A percentile compares a stretch with the other conserved stretches of the same genome.
Conservation (phyloP, 2,888 invertebrate genomes). For the Tetramorium bicarinatum region DNA sequence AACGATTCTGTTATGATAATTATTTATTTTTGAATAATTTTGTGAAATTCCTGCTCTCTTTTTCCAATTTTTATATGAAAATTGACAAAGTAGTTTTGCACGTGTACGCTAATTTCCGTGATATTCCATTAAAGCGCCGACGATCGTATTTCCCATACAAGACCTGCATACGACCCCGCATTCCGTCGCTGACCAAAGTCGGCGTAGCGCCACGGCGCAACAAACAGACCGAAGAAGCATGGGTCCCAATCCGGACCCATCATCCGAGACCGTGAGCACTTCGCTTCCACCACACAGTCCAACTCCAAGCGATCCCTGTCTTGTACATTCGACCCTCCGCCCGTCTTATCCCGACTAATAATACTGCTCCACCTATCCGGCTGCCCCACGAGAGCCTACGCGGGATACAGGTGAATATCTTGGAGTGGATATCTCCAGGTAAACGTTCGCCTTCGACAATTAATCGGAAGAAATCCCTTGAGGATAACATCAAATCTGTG, state of each 20-base stretch:
- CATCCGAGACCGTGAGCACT: conserved; percentile 31
- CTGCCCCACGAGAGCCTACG: not conserved
- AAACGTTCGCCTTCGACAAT: conserved; percentile 14
- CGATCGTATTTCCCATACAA: conserved; percentile 47
- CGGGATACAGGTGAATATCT: conserved; percentile 52
- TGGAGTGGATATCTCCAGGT: conserved; percentile 11
- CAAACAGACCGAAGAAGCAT: conserved; percentile 42
- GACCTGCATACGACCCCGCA: conserved; percentile 14
- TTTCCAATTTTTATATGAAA: not conserved
- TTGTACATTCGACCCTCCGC: conserved; percentile 38
- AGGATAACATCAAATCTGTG: conserved; percentile 14
- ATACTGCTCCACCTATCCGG: conserved; percentile 52
- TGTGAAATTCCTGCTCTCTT: not conserved
- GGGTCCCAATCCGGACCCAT: conserved; percentile 19
- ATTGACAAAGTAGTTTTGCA: not conserved
- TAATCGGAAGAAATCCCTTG: conserved; percentile 28
- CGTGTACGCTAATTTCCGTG: conserved; percentile 27
- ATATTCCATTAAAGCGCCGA: conserved; percentile 35
- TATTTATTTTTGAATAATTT: not conserved
- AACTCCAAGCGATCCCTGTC: conserved; percentile 55
- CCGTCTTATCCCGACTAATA: conserved; percentile 53
- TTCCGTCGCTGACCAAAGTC: conserved; percentile 46
- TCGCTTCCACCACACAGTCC: conserved; percentile 50
- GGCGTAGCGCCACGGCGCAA: conserved; percentile 44
- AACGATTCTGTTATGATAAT: not conserved